Percentiles rank a stretch among this genome's conserved stretches.
These are phyloP conservation scores for Euproctis similis DNA, from an alignment of 2,888 invertebrate genomes.

Conservation along the genomic window DNA sequence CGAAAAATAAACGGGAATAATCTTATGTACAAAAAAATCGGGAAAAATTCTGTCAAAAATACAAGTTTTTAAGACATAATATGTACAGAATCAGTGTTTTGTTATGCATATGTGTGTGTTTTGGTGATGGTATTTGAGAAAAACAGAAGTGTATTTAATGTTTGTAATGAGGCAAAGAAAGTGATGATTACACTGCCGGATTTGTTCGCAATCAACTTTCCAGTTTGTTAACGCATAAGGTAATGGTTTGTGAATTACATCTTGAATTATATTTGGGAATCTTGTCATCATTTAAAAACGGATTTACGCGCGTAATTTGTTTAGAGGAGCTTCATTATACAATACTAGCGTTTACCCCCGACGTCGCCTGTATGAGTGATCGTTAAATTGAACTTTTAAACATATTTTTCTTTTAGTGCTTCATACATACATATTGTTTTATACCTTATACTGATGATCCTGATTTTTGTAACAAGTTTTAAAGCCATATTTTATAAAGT, in stretches of 20 bases:
- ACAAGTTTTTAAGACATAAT: conserved; percentile 22
- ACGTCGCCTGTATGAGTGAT: no score
- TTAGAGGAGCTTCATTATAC: background rate
- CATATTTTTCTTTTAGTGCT: no score
- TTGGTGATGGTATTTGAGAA: conserved; percentile 47
- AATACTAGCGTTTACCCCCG: no score
- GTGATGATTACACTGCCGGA: conserved; percentile 23
- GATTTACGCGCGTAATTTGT: background rate
- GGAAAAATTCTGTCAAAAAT: conserved; percentile 32
- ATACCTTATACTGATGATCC: no score
- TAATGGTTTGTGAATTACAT: conserved; percentile 10
- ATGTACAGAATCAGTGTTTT: conserved; percentile 54
- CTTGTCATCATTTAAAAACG: conserved; percentile 1
- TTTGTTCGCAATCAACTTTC: conserved; percentile 12
- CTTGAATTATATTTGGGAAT: conserved; percentile 2
- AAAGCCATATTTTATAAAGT: no score
- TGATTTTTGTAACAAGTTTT: no score
- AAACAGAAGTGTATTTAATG: conserved; percentile 21
- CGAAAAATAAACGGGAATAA: conserved; percentile 13
- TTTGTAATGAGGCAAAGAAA: conserved; percentile 41
- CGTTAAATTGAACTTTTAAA: no score
- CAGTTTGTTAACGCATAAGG: conserved; percentile 15
- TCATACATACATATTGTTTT: no score
- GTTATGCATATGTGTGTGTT: conserved; percentile 28
- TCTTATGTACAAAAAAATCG: conserved; percentile 6